Evolutionary conservation across 2,888 invertebrate genomes (phyloP).

Genomic region (Microplitis manilae): DNA sequence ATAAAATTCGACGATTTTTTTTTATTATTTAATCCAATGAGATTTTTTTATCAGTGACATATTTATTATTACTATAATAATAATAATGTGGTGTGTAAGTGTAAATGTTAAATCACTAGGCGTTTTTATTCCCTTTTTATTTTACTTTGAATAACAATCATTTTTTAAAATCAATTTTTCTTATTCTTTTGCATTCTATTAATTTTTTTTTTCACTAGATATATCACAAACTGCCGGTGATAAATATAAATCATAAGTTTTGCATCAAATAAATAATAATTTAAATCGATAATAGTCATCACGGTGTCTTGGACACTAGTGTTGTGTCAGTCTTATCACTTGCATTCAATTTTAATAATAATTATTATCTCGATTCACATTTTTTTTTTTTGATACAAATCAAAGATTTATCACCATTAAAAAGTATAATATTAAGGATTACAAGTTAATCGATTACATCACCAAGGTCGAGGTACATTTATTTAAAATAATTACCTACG

Average conservation of each 20-base stretch:
- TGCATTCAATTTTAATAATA: neutral
- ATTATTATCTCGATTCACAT: slow-evolving; percentile 7
- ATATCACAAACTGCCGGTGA: slow-evolving; percentile 71
- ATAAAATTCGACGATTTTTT: slow-evolving; percentile 37
- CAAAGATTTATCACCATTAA: slow-evolving; percentile 64
- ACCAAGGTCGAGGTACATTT: slow-evolving; percentile 58
- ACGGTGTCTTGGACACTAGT: slow-evolving; percentile 11
- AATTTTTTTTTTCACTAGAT: slow-evolving; percentile 67
- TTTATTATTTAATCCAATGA: slow-evolving; percentile 2
- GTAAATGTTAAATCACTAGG: slow-evolving; percentile 68
- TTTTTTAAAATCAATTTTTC: slow-evolving; percentile 37
- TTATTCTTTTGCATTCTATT: slow-evolving; percentile 54
- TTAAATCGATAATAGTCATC: slow-evolving; percentile 10
- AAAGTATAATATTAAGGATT: slow-evolving; percentile 69
- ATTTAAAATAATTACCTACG: neutral
- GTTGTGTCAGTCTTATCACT: slow-evolving; percentile 18
- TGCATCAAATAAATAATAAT: slow-evolving; percentile 49
- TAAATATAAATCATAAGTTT: slow-evolving; percentile 55
- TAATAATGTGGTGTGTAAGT: slow-evolving; percentile 51
- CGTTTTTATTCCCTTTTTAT: slow-evolving; percentile 52
- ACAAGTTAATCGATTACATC: slow-evolving; percentile 70
- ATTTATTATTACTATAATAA: slow-evolving; percentile 42
- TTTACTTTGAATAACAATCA: slow-evolving; percentile 49
- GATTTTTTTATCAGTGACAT: slow-evolving; percentile 5
- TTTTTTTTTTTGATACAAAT: slow-evolving; percentile 48